Conservation (phyloP, 2,888 invertebrate genomes). For the Latrodectus hesperus region DNA sequence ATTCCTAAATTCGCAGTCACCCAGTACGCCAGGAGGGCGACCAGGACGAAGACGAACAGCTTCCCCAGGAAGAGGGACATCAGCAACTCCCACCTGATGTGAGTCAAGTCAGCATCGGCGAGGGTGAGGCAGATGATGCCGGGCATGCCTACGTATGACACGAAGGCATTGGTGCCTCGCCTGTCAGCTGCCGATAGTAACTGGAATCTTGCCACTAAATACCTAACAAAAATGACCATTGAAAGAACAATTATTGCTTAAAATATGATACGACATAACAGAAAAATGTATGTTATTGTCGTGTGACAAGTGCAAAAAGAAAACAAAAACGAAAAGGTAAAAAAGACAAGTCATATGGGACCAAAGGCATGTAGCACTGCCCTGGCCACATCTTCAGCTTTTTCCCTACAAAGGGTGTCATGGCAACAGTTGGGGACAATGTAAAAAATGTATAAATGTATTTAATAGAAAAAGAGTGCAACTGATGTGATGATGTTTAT, state of each 20-base stretch:
- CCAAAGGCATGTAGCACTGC: too few relatives aligned
- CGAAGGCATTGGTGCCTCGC: conserved; percentile 37
- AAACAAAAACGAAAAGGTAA: too few relatives aligned
- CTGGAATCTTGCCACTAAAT: conserved; percentile 30
- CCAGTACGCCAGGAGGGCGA: neutral
- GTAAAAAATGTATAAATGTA: too few relatives aligned
- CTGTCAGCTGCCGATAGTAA: conserved; percentile 35
- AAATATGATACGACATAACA: neutral
- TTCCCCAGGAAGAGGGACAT: conserved; percentile 42
- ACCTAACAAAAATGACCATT: conserved; percentile 10
- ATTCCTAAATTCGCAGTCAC: conserved; percentile 29
- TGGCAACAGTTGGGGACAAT: too few relatives aligned
- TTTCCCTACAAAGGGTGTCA: too few relatives aligned
- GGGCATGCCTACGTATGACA: conserved; percentile 46
- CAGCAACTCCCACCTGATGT: conserved; percentile 51
- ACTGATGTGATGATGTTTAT: too few relatives aligned
- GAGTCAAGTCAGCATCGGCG: conserved; percentile 29
- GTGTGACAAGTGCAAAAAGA: too few relatives aligned
- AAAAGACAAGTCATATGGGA: too few relatives aligned
- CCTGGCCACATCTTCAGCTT: too few relatives aligned
- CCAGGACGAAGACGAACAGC: conserved; percentile 33
- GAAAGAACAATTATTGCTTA: neutral
- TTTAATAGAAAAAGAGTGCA: too few relatives aligned
- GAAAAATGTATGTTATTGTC: too few relatives aligned
- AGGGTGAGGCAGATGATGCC: conserved; percentile 53